These are phyloP conservation scores for Manis javanica DNA, from an alignment of 2,797 vertebrate species.

Conservation along the genomic window DNA sequence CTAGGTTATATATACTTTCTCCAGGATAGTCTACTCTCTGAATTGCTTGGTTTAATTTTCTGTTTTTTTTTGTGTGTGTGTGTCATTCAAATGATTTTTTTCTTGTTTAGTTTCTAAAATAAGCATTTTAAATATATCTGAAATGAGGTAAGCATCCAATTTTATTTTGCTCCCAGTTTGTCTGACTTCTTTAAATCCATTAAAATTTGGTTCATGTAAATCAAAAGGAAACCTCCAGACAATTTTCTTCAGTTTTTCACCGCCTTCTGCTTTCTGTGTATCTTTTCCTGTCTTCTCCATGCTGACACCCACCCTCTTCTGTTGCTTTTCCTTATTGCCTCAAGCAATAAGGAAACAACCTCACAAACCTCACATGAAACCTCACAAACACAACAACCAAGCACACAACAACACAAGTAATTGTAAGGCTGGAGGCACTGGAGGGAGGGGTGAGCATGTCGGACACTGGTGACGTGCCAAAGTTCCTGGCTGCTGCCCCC, in stretches of 20 bases:
- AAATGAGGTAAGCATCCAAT: not conserved
- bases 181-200: not conserved
- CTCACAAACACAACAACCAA: too few species aligned
- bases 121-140: not conserved
- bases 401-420: rapidly evolving
- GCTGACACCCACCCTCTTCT: not conserved
- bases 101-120: not conserved
- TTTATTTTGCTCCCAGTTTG: not conserved
- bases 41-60: not conserved
- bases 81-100: not conserved
- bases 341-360: not conserved
- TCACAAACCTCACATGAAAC: too few species aligned
- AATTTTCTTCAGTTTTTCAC: not conserved
- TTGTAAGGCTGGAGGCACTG: too few species aligned
- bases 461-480: too few species aligned
- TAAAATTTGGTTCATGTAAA: not conserved
- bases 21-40: not conserved
- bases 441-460: too few species aligned
- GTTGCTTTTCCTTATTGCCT: not conserved
- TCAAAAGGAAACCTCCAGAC: not conserved
- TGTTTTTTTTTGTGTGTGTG: not conserved
- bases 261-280: not conserved
- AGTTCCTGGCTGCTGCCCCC: too few species aligned
- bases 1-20: not conserved
- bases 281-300: not conserved